Base-by-base conservation (phyloP, 2,797 vertebrate genomes). In the Acanthis flammea region DNA sequence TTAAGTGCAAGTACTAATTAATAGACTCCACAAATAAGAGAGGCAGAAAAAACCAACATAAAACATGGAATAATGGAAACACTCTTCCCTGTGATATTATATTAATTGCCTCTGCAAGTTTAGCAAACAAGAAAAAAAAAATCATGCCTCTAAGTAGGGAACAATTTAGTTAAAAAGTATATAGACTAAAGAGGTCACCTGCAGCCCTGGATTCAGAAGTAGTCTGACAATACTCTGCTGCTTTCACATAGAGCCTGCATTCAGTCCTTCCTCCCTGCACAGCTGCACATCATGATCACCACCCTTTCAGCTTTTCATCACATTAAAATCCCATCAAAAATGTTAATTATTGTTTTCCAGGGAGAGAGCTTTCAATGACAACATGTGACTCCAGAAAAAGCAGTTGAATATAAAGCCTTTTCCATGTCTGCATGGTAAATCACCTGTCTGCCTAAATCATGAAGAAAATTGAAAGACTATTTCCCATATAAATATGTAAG, bases 361-460 rank as follows among this genome's bases (percentile, higher is more conserved):
- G 23, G 53, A 89, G 67, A 92, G 24, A 61, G 24, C 19, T 88
- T 88, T 77, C 60, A 95, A 35, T 42, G 70, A 70, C 21, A 66
- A 79, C 86, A 85, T 7, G 12, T 33, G 84, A 89, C 39, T 93
- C 50, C 11, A 74, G 60, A 50, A 57, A 57, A 88, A 84, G 70
- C 10, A 55, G 65, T 86, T 86, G 62, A 95, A 93, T 47, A 87
- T 23, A 53, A 76, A 88, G 47, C 41, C n/a, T 90, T 65, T 94
- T 76, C 88, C 82, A 83, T 51, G 75, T 90, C 76, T 71, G 45
- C 50, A 85, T 45, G 81, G 60, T 76, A 83, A 63, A 53, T 82
- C 15, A 25, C 44, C 54, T 86, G 60, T 23, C 86, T 96, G 94
- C 76, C 92, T 96, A 95, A 96, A 95, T 94, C 85, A 96, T 76